Percentiles rank a stretch among this genome's conserved stretches.
Evolutionary conservation across 2,888 invertebrate genomes (phyloP).

Genomic region (Cosmopolites sordidus): DNA sequence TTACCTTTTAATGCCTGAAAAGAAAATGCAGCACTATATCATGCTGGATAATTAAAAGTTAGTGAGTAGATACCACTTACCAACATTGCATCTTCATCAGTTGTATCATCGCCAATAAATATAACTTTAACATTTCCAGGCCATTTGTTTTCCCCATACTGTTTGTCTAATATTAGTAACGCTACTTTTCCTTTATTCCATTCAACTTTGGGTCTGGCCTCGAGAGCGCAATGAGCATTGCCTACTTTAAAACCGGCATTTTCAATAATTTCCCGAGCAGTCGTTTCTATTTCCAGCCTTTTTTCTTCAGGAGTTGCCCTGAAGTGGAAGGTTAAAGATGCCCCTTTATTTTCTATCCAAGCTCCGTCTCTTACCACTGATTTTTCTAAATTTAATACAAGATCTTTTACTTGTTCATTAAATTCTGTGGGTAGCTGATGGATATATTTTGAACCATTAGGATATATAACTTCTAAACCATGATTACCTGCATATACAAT

Average conservation of each 20-base stretch:
- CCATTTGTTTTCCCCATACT: constrained; percentile 80
- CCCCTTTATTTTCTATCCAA: constrained; percentile 88
- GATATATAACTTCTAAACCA: constrained; percentile 81
- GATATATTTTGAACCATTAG: constrained; percentile 82
- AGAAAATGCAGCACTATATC: too few species aligned
- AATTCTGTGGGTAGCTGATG: constrained; percentile 83
- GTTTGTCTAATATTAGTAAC: constrained; percentile 80
- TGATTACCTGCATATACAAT: constrained; percentile 88
- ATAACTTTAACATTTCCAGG: constrained; percentile 82
- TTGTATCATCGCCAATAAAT: constrained; percentile 82
- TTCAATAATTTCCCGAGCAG: constrained; percentile 67
- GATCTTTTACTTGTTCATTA: constrained; percentile 69
- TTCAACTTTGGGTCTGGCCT: constrained; percentile 83
- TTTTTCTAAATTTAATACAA: constrained; percentile 75
- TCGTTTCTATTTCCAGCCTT: constrained; percentile 58
- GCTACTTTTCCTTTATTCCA: constrained; percentile 90
- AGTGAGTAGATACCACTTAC: constrained; percentile 48
- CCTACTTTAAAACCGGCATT: constrained; percentile 74
- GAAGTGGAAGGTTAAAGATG: constrained; percentile 79
- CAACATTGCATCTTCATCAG: constrained; percentile 88
- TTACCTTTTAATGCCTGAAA: constrained; percentile 79
- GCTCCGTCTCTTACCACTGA: constrained; percentile 81
- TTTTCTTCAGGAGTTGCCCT: constrained; percentile 70
- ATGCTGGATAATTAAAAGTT: not conserved
- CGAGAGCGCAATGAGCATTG: constrained; percentile 78